Percentiles rank a stretch among this genome's conserved stretches.
Evolutionary conservation across 2,113 vertebrate genomes (phyloP).

Genomic region (Sander vitreus): DNA sequence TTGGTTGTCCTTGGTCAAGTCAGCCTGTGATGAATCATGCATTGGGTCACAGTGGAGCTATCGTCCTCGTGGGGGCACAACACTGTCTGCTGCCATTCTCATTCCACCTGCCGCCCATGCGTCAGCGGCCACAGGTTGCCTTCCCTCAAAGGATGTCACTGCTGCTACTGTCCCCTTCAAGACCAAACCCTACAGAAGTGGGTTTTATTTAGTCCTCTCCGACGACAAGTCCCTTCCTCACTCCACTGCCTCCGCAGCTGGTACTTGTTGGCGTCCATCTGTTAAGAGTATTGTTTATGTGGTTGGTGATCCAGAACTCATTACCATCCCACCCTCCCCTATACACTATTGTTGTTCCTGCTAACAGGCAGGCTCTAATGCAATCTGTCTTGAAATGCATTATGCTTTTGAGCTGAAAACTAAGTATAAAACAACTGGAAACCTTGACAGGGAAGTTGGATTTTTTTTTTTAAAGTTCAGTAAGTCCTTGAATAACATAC

Average conservation of each 20-base stretch:
- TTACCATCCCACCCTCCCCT: constrained; percentile 80
- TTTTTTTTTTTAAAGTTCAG: constrained; percentile 9
- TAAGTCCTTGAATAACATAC: constrained; percentile 27
- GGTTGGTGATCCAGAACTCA: constrained; percentile 84
- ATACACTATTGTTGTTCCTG: constrained; percentile 80
- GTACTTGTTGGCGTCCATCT: constrained; percentile 83
- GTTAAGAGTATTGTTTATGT: constrained; percentile 84
- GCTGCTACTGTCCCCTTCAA: constrained; percentile 41
- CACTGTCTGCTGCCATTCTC: constrained; percentile 38
- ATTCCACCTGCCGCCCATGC: constrained; percentile 70
- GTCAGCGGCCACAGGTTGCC: constrained; percentile 59
- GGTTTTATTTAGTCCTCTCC: constrained; percentile 81
- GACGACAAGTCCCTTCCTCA: constrained; percentile 74
- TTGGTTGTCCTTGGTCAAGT: constrained; percentile 75
- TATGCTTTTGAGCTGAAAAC: constrained; percentile 30
- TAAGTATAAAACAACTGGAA: constrained; percentile 23
- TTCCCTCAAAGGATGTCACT: constrained; percentile 57
- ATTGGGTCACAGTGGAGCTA: constrained; percentile 73
- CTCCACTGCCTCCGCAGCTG: constrained; percentile 82
- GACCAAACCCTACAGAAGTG: constrained; percentile 55
- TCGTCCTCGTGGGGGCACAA: constrained; percentile 58
- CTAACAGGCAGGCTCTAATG: constrained; percentile 74
- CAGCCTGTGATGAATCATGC: constrained; percentile 80
- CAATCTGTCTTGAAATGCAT: constrained; percentile 60
- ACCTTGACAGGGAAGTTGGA: not conserved